A percentile compares a stretch with the other conserved stretches of the same genome.
phyloP scores from a whole-genome alignment of 2,797 vertebrate genomes.

The Cuniculus paca region DNA sequence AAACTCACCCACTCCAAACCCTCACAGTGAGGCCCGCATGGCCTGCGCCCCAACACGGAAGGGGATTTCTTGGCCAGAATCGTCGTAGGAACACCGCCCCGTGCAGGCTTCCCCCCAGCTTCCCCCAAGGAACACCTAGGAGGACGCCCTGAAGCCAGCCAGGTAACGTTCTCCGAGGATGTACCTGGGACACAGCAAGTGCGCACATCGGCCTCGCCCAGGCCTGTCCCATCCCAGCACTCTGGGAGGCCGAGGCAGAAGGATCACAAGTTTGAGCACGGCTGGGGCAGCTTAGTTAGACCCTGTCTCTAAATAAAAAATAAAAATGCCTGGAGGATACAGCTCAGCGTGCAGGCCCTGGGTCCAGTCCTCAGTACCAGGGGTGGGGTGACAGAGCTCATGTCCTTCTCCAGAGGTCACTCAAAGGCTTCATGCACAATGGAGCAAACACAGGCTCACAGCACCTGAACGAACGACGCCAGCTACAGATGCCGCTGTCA shows the following conservation, averaged over 20 bases:
- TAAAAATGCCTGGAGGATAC: background rate
- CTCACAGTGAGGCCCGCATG: constrained; percentile 10
- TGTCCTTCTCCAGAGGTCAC: background rate
- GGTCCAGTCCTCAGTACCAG: background rate
- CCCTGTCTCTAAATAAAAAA: background rate
- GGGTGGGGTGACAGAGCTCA: background rate
- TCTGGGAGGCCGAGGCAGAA: background rate
- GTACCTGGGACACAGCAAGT: background rate
- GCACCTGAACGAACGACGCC: background rate
- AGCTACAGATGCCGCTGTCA: background rate
- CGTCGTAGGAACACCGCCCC: background rate
- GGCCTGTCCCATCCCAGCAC: background rate
- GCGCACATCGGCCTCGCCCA: background rate
- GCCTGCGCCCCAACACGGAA: background rate
- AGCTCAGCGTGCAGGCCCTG: background rate
- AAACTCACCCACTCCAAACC: constrained; percentile 6
- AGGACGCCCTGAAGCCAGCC: background rate
- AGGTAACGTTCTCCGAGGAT: background rate
- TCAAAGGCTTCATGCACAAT: background rate
- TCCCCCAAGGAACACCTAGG: background rate
- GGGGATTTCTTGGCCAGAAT: background rate
- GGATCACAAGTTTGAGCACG: background rate
- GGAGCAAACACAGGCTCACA: background rate
- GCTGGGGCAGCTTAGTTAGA: background rate
- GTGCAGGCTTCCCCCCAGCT: background rate